These are phyloP conservation scores for Gandaritis pyraliata DNA, from an alignment of 2,888 invertebrate genomes.

Conservation along the genomic window DNA sequence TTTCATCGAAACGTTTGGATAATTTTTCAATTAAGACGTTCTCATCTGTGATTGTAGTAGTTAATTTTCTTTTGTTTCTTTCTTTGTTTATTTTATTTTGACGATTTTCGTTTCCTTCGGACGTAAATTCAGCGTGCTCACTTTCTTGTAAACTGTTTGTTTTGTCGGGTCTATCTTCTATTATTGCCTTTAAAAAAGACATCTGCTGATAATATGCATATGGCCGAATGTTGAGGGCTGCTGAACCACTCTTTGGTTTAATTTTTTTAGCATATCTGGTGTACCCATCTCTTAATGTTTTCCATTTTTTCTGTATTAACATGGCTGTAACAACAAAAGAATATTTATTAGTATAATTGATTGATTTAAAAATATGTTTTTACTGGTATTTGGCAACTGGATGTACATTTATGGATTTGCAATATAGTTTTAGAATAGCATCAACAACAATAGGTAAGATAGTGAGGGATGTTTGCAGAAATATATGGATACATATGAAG, in stretches of 20 bases:
- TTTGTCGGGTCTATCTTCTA: constrained; percentile 40
- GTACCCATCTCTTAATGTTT: constrained; percentile 36
- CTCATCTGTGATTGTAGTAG: constrained; percentile 13
- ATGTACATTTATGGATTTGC: constrained; percentile 13
- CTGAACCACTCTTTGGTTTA: constrained; percentile 41
- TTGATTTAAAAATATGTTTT: constrained; percentile 21
- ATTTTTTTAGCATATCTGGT: constrained; percentile 41
- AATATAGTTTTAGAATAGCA: constrained; percentile 15
- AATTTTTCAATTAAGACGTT: constrained; percentile 11
- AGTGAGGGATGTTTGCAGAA: constrained; percentile 1
- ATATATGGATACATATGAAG: constrained; percentile 3
- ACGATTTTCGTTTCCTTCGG: constrained; percentile 36
- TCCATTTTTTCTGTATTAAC: constrained; percentile 37
- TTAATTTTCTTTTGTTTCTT: constrained; percentile 14
- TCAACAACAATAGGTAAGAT: constrained; percentile 3
- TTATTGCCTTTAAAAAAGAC: constrained; percentile 29
- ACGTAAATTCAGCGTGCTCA: constrained; percentile 30
- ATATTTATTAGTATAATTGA: constrained; percentile 21
- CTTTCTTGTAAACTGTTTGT: constrained; percentile 41
- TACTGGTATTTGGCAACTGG: constrained; percentile 32
- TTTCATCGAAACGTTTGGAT: constrained; percentile 7
- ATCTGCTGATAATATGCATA: constrained; percentile 36
- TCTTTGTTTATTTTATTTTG: constrained; percentile 26
- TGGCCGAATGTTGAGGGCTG: constrained; percentile 36
- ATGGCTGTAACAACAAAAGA: constrained; percentile 39